Percentiles rank a stretch among this genome's conserved stretches.
Conservation (phyloP, 2,113 vertebrate species). For the Eolophus roseicapilla region DNA sequence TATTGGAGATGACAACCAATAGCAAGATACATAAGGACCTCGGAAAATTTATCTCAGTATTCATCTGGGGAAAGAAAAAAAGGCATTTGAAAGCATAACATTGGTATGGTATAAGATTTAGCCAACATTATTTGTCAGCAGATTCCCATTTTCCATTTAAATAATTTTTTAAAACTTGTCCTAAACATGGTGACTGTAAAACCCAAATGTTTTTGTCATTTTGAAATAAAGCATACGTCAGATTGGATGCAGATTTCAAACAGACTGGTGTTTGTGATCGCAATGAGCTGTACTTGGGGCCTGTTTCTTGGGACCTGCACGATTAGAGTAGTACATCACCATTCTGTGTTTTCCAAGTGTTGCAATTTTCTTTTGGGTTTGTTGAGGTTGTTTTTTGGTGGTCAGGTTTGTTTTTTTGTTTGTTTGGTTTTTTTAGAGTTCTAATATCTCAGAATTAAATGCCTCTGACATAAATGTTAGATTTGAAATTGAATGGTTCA, state of each 20-base stretch:
- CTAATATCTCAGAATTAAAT: neutral
- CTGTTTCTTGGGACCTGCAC: neutral
- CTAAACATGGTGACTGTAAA: neutral
- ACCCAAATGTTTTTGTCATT: neutral
- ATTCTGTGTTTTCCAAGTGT: neutral
- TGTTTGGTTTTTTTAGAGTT: neutral
- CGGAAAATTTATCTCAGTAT: constrained; percentile 6
- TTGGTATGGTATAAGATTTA: neutral
- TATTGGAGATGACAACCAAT: constrained; percentile 12
- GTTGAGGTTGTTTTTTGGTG: neutral
- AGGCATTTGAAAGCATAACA: neutral
- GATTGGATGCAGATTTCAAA: neutral
- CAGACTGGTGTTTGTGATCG: neutral
- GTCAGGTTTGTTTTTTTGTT: neutral
- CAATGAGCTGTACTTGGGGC: neutral
- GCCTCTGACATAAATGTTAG: neutral
- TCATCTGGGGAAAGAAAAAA: neutral
- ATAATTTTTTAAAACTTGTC: neutral
- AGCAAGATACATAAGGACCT: neutral
- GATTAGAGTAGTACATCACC: neutral
- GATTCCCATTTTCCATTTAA: neutral
- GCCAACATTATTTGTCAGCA: neutral
- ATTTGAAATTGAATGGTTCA: neutral
- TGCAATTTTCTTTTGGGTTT: neutral
- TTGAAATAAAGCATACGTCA: neutral